Base-by-base conservation (phyloP, 2,113 vertebrate species). In the Fulmarus glacialis region DNA sequence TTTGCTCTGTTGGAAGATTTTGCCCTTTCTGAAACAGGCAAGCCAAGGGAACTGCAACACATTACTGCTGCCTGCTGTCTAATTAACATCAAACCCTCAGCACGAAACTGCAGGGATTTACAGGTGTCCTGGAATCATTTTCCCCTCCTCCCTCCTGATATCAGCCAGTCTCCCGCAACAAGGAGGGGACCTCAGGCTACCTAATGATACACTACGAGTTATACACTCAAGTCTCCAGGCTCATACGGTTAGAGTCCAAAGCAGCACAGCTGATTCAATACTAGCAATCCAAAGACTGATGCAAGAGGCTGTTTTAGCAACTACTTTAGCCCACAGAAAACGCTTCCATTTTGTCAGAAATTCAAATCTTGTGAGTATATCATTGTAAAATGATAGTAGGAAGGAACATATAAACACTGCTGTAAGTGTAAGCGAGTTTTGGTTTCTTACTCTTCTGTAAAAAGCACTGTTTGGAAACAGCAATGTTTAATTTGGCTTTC, bases 61-160 rank as follows among this genome's bases (percentile, higher is more conserved):
- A 96, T 97, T 96, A 95, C 93, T 52, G 96, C 80, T 97, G 94
- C 96, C 97, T 97, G 97, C 93, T 96, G 93, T 87, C 98, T 98
- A 97, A 98, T 98, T 98, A 98, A 97, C 97, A 98, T 95, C 90
- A 98, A 98, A 96, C 91, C 93, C 97, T 85, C 94, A 94, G 97
- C 97, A 97, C 48, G 45, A 84, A 85, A 95, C 98, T 96, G 97
- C 60, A 90, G 98, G 97, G 96, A 98, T 97, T 98, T 98, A 97
- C 97, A 97, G 97, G 96, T 98, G 94, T 94, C 96, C 97, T 95
- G 95, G 96, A 97, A 97, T 86, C 79, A 22, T 80, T 56, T 12
- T 72, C 74, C 89, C 84, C 82, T 40, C 89, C 82, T 95, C 86
- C 82, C 66, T 64, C 66, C 84, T 16, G 2, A 1, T 30, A 67